Evolutionary conservation across 2,888 invertebrate genomes (phyloP).

Genomic region (Meteorus cinctellus): DNA sequence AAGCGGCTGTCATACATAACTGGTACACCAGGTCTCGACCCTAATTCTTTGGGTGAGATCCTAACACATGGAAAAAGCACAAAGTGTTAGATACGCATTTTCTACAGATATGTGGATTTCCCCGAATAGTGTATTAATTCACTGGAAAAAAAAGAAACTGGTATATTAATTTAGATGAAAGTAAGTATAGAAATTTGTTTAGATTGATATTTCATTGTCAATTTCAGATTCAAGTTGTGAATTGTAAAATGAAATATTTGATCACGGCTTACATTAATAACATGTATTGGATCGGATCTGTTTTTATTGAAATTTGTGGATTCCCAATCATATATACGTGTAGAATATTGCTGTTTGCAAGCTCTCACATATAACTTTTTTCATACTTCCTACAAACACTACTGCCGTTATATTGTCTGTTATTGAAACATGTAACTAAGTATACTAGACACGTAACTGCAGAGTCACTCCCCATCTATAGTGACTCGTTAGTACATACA

Average conservation of each 20-base stretch:
- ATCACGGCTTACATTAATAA: too few species aligned
- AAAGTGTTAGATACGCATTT: slow-evolving; percentile 26
- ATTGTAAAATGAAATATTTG: too few species aligned
- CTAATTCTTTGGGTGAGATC: slow-evolving; percentile 45
- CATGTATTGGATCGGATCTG: too few species aligned
- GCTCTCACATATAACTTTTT: neutral
- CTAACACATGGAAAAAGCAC: neutral
- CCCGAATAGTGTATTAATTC: too few species aligned
- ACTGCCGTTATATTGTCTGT: neutral
- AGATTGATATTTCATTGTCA: too few species aligned
- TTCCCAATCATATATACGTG: neutral
- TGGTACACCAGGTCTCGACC: slow-evolving; percentile 42
- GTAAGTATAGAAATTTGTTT: too few species aligned
- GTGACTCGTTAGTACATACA: slow-evolving; percentile 24
- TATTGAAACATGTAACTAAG: slow-evolving; percentile 27
- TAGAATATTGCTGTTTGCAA: neutral
- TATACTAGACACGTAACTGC: slow-evolving; percentile 8
- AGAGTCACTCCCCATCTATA: slow-evolving; percentile 4
- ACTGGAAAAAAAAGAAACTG: too few species aligned
- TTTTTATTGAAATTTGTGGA: too few species aligned
- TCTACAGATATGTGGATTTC: slow-evolving; percentile 10
- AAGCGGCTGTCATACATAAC: slow-evolving; percentile 43
- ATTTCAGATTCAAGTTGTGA: too few species aligned
- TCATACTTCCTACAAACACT: neutral
- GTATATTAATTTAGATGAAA: too few species aligned